Evolutionary conservation across 2,797 vertebrate species (phyloP).

Genomic region (Macropodus opercularis): DNA sequence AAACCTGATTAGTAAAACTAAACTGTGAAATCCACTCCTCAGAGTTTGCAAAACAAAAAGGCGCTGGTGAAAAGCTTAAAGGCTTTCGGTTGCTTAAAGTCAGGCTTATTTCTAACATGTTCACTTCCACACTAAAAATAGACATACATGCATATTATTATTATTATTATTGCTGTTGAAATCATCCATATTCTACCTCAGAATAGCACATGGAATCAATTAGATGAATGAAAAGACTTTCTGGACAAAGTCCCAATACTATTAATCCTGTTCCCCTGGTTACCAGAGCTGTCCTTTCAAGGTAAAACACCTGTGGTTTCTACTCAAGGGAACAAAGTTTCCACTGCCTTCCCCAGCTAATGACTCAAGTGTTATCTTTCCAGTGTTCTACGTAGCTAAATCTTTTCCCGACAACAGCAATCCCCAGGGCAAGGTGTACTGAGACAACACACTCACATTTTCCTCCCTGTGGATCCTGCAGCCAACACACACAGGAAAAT

Average conservation of each 20-base stretch:
- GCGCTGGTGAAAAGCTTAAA: conserved; percentile 29
- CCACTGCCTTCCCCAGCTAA: conserved; percentile 30
- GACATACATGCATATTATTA: neutral
- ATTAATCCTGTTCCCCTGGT: conserved; percentile 35
- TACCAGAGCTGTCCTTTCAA: conserved; percentile 39
- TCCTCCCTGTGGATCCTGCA: conserved; percentile 40
- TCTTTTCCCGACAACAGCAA: conserved; percentile 59
- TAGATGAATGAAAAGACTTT: conserved; percentile 2
- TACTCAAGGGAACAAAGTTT: conserved; percentile 51
- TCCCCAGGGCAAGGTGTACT: conserved; percentile 46
- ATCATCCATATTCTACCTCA: conserved; percentile 11
- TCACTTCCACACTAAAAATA: conserved; percentile 21
- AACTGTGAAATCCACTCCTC: conserved; percentile 16
- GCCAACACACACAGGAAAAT: conserved; percentile 15
- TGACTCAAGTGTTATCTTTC: conserved; percentile 48
- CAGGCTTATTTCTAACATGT: conserved; percentile 9
- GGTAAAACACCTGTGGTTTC: conserved; percentile 53
- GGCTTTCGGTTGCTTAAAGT: conserved; percentile 24
- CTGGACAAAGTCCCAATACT: conserved; percentile 22
- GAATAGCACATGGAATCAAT: neutral
- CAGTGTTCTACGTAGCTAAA: conserved; percentile 54
- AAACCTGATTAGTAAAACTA: conserved; percentile 6
- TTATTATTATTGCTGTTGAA: neutral
- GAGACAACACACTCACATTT: conserved; percentile 47
- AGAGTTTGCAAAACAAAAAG: conserved; percentile 8